phyloP scores from a whole-genome alignment of 2,888 invertebrate genomes.

The Meiosimyza platycephala region DNA sequence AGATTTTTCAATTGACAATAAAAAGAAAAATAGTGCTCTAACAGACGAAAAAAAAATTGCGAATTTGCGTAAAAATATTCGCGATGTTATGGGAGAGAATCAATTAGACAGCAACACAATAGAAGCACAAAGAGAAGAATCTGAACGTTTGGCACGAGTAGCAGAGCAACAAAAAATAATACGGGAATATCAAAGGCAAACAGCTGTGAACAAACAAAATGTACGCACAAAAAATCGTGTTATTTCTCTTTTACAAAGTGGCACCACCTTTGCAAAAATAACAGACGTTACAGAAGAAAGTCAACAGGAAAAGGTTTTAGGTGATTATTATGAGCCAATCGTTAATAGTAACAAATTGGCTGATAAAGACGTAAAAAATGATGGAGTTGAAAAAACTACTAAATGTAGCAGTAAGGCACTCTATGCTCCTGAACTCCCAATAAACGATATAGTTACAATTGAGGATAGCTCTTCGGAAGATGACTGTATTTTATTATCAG shows the following conservation, averaged over 20 bases:
- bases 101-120: conserved; percentile 92
- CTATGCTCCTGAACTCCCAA: conserved; percentile 31
- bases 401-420: not conserved
- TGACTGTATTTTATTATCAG: conserved; percentile 88
- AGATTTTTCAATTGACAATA: conserved; percentile 5
- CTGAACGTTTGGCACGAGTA: conserved; percentile 85
- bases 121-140: conserved; percentile 92
- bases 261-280: conserved; percentile 69
- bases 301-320: not conserved
- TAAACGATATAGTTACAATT: conserved; percentile 75
- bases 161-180: conserved; percentile 88
- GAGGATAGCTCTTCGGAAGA: conserved; percentile 80
- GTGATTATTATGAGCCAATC: no score
- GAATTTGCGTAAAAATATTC: conserved; percentile 85
- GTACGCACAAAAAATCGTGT: conserved; percentile 78
- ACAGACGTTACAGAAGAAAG: conserved; percentile 30
- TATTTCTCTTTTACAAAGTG: conserved; percentile 79
- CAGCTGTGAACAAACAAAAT: conserved; percentile 75
- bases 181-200: conserved; percentile 84
- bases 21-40: conserved; percentile 5
- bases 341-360: no score
- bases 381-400: no score
- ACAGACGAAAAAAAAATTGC: conserved; percentile 60
- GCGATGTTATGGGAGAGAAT: conserved; percentile 94
- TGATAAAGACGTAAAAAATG: no score